Base-by-base conservation (phyloP, 2,888 invertebrate species). In the Erebia aethiops region DNA sequence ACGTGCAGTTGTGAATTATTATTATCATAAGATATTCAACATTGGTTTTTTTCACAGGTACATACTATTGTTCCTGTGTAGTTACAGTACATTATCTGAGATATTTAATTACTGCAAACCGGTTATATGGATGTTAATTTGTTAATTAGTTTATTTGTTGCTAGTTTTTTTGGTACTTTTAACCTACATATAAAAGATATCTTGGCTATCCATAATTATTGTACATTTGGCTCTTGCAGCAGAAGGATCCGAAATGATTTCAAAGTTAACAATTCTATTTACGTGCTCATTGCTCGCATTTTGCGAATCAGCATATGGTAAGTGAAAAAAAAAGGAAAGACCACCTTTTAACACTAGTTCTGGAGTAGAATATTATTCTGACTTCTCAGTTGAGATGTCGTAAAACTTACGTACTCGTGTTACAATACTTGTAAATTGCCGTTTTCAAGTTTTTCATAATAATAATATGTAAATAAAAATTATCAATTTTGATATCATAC, bases 171-270 rank as follows among this genome's bases (percentile, higher is more conserved):
- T 11, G n/a, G 52, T 43, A 16, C 43, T 56, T 62, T 54, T 41
- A 51, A 52, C 43, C 43, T 21, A 41, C n/a, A 46, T 63, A 63
- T 69, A 69, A 56, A 41, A 46, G 26, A 56, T 26, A 4, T 1
- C 43, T 46, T 21, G 13, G 46, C 14, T 49, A 11, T 13, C n/a
- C 35, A 13, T 10, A 49, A 21, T 49, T 60, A 70, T 65, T 52
- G 41, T 52, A 8, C 21, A 52, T 16, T 0, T 16, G 43, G n/a
- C 51, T n/a, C 41, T 65, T 51, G 58, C 13, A 60, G 41, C 14
- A 8, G 13, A 52, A 21, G 63, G 60, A n/a, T 26, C 21, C 26
- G 65, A 58, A 10, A 70, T 70, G 70, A 57, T 52, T 21, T 60
- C 60, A 1, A 70, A 70, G 41, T 65, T 18, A 52, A 41, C 16